Conservation (phyloP, 1,140 invertebrate genomes). For the Leptinotarsa undecemlineata region DNA sequence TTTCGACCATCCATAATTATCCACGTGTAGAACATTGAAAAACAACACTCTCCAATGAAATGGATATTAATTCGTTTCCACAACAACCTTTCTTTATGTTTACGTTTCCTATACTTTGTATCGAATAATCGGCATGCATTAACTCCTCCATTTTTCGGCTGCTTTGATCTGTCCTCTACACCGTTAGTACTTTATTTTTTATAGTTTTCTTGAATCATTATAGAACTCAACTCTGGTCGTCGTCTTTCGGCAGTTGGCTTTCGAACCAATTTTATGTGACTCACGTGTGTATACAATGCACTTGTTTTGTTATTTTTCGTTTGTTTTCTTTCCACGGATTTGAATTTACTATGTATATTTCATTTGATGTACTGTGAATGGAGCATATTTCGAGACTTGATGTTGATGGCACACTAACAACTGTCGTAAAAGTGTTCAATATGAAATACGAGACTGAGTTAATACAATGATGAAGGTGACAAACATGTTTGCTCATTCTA, state of each 20-base stretch:
- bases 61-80: no score
- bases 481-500: no score
- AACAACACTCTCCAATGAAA: no score
- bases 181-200: slow-evolving; percentile 47
- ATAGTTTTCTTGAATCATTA: slow-evolving; percentile 47
- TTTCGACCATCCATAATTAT: no score
- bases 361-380: slow-evolving; percentile 14
- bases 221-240: slow-evolving; percentile 43
- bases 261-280: slow-evolving; percentile 48
- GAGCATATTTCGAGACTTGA: background rate
- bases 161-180: slow-evolving; percentile 48
- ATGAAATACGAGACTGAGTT: no score
- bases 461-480: no score
- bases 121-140: slow-evolving; percentile 41
- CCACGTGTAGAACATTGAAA: no score
- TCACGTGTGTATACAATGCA: slow-evolving; percentile 49
- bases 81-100: slow-evolving; percentile 14
- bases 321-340: slow-evolving; percentile 26
- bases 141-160: slow-evolving; percentile 39
- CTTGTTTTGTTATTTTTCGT: slow-evolving; percentile 26
- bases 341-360: slow-evolving; percentile 18
- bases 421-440: no score
- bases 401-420: no score
- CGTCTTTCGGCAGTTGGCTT: slow-evolving; percentile 47
- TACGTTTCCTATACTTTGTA: slow-evolving; percentile 18